Base-by-base conservation (phyloP, 2,113 vertebrate species). In the Sylvilagus bachmani region DNA sequence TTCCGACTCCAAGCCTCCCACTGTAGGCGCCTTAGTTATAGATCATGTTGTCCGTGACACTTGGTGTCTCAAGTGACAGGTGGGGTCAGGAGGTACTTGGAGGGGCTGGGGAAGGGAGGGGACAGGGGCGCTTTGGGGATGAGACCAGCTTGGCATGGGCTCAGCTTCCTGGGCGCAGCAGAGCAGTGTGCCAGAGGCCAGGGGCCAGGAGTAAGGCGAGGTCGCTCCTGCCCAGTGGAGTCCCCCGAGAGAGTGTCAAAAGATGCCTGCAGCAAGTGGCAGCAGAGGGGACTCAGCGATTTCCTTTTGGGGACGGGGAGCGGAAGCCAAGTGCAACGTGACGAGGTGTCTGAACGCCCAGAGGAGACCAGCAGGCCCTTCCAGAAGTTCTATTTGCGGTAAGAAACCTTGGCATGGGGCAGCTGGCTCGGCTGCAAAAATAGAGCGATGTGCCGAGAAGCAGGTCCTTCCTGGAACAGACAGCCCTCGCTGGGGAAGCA, bases 331-430 rank as follows among this genome's bases (percentile, higher is more conserved):
- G 22, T 64, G 71, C 96, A 96, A 97, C 96, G 96, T 81, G 96
- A 90, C 96, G 93, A 97, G 90, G 92, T 96, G 90, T 91, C 93
- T 92, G 93, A 80, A 94, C 75, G 94, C 89, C 75, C 31, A 31
- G 89, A 96, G 97, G 93, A 96, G 94, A 92, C 79, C 86, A 73
- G 79, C 1, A 51, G 95, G 94, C 83, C 94, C 80, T 95, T 97
- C 94, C 95, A 92, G 91, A 97, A 94, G 93, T 96, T 97, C 96
- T 97, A 95, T 97, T 97, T 97, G 97, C 14, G 67, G 95, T 80
- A 94, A 95, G 96, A 96, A 93, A 89, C 94, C 66, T 97, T 96
- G 97, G 97, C 96, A 94, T 29, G 79, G 91, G 70, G 36, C 75
- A 89, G 91, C 74, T 36, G 0, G 89, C 67, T 93, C 61, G 2